phyloP scores from a whole-genome alignment of 2,797 vertebrate genomes.

The Pipistrellus nathusii region DNA sequence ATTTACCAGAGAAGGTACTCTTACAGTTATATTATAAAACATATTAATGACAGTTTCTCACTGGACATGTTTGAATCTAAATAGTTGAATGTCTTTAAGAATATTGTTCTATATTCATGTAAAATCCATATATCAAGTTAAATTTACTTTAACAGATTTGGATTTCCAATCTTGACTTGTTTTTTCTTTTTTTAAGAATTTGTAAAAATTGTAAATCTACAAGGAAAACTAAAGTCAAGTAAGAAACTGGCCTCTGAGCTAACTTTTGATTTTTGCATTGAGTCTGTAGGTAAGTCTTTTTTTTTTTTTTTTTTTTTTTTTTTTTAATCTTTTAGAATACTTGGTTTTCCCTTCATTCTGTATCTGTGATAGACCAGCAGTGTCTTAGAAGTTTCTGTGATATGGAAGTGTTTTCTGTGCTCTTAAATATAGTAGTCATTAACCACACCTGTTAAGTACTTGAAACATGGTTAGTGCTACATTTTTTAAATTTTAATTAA shows the following conservation, averaged over 20 bases:
- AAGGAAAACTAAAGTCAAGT: slow-evolving; percentile 97
- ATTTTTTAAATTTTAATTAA: slow-evolving; percentile 11
- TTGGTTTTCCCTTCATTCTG: slow-evolving; percentile 21
- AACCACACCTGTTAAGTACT: neutral
- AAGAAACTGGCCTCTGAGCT: slow-evolving; percentile 98
- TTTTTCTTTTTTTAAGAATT: slow-evolving; percentile 88
- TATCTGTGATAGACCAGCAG: neutral
- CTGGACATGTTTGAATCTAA: neutral
- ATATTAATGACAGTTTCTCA: neutral
- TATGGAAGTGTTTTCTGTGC: neutral
- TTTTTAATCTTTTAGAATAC: neutral
- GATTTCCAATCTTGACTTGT: slow-evolving; percentile 28
- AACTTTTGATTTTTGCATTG: slow-evolving; percentile 98
- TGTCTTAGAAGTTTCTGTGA: slow-evolving; percentile 18
- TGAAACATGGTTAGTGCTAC: neutral
- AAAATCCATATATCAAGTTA: slow-evolving; percentile 32
- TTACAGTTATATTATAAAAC: slow-evolving; percentile 13
- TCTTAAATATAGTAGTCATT: neutral
- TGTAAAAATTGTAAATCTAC: slow-evolving; percentile 99
- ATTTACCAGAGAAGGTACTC: slow-evolving; percentile 15
- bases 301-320: neutral
- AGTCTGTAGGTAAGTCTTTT: slow-evolving; percentile 94
- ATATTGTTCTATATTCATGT: slow-evolving; percentile 29
- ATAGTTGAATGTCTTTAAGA: slow-evolving; percentile 53
- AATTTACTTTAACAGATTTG: slow-evolving; percentile 62